Evolutionary conservation across 1,140 invertebrate species (phyloP).

Genomic region (Tachypleus tridentatus): DNA sequence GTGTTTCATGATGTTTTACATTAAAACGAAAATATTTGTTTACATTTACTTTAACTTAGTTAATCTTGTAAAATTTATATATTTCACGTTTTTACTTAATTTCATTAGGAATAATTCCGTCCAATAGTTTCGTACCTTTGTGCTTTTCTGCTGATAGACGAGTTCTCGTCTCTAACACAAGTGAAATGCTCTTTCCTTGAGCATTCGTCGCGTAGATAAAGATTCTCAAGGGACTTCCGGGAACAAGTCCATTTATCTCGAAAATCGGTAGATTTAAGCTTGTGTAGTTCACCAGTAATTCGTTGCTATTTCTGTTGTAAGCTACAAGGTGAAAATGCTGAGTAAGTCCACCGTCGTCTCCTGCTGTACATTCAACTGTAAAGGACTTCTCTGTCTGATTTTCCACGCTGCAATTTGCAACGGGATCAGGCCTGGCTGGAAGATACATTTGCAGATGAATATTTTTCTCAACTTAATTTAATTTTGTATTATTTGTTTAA

Average conservation of each 20-base stretch:
- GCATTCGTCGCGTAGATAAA: conserved; percentile 23
- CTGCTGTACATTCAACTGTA: conserved; percentile 57
- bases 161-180: conserved; percentile 4
- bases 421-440: conserved; percentile 45
- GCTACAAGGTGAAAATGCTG: conserved; percentile 72
- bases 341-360: conserved; percentile 62
- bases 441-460: too few species aligned
- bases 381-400: conserved; percentile 72
- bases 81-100: too few species aligned
- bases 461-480: too few species aligned
- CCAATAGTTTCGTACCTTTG: too few species aligned
- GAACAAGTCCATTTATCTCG: conserved; percentile 18
- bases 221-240: conserved; percentile 18
- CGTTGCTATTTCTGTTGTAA: conserved; percentile 37
- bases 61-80: too few species aligned
- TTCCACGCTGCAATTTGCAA: conserved; percentile 69
- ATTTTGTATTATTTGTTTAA: too few species aligned
- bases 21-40: too few species aligned
- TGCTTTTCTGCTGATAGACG: too few species aligned
- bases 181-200: conserved; percentile 22
- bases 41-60: too few species aligned
- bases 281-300: conserved; percentile 20
- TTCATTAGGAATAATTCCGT: too few species aligned
- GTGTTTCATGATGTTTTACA: too few species aligned
- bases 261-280: conserved; percentile 20